Conservation (phyloP, 2,113 vertebrate genomes). For the Chitala chitala region DNA sequence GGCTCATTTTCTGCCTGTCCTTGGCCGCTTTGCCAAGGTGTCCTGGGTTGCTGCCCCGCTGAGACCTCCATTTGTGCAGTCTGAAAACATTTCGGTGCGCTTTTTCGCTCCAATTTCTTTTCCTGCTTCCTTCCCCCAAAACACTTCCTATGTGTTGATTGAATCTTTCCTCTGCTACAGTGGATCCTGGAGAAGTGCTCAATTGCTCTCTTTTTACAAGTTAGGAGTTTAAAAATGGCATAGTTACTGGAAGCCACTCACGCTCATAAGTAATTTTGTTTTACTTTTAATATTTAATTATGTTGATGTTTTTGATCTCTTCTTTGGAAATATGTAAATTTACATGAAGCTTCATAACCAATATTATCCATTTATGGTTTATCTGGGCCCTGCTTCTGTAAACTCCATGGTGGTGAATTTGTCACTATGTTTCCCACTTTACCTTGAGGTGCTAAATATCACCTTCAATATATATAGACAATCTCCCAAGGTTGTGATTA, state of each 20-base stretch:
- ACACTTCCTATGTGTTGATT: not conserved
- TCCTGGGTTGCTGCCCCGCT: conserved; percentile 21
- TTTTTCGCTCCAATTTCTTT: not conserved
- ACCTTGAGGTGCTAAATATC: not conserved
- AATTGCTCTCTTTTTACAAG: not conserved
- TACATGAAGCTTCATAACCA: not conserved
- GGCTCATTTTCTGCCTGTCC: conserved; percentile 8
- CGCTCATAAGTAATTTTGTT: not conserved
- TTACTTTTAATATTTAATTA: too few species aligned
- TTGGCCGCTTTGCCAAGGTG: conserved; percentile 16
- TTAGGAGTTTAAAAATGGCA: not conserved
- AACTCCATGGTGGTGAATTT: not conserved
- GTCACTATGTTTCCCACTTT: not conserved
- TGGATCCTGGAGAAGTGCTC: not conserved
- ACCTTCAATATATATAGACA: conserved; percentile 4
- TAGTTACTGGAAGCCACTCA: not conserved
- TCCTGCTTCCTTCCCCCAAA: not conserved
- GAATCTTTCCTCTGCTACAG: not conserved
- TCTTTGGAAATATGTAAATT: not conserved
- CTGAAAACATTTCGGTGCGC: conserved; percentile 7
- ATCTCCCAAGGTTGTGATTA: conserved; percentile 3
- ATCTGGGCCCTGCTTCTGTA: not conserved
- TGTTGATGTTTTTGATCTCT: too few species aligned
- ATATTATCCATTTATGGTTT: not conserved
- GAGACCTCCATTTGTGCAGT: conserved; percentile 14